These are phyloP conservation scores for Agelaius phoeniceus DNA, from an alignment of 2,113 vertebrate genomes.

Conservation along the genomic window DNA sequence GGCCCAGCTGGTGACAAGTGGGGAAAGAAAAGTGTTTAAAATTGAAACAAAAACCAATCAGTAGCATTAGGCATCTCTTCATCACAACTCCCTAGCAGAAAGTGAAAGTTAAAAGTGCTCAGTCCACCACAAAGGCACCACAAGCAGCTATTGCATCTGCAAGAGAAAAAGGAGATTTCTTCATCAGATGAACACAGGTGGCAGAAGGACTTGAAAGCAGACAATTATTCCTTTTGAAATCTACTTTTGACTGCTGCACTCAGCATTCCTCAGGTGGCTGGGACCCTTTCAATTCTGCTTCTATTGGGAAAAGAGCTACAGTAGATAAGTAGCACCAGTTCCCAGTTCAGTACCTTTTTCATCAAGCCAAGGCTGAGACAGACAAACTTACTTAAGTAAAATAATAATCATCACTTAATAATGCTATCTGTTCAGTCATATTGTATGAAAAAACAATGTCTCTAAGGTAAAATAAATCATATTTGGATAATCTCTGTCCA, in stretches of 20 bases:
- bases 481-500: not conserved
- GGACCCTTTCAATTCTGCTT: not conserved
- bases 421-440: not conserved
- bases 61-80: not conserved
- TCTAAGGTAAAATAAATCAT: not conserved
- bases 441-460: not conserved
- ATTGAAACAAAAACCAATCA: not conserved
- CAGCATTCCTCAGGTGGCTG: conserved; percentile 17
- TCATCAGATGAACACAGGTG: conserved; percentile 17
- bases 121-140: not conserved
- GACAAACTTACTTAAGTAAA: not conserved
- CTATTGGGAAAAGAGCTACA: not conserved
- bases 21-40: not conserved
- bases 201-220: conserved; percentile 19
- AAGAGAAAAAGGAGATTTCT: not conserved
- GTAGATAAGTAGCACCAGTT: not conserved
- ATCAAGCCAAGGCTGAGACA: not conserved
- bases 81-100: not conserved
- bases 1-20: not conserved
- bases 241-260: conserved; percentile 27
- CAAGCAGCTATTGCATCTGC: not conserved
- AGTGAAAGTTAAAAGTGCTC: not conserved
- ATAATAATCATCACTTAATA: not conserved
- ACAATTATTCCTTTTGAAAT: conserved; percentile 13
- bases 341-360: not conserved